Evolutionary conservation across 2,888 invertebrate genomes (phyloP).

Genomic region (Cephalotes varians): DNA sequence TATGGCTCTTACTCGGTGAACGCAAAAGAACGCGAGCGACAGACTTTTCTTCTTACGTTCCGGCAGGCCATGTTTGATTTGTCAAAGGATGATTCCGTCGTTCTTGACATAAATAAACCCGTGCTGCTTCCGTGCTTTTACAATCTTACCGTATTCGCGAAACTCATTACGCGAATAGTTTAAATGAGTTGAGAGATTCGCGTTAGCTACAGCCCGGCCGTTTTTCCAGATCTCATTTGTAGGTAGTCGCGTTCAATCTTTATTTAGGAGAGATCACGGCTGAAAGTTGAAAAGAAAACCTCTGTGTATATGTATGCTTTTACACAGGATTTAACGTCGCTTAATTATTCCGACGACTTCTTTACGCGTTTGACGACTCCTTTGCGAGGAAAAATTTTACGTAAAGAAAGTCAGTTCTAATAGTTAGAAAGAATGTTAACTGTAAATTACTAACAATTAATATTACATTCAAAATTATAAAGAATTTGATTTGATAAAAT

Average conservation of each 20-base stretch:
- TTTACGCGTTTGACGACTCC: neutral
- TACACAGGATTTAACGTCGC: slow-evolving; percentile 18
- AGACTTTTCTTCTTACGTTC: slow-evolving; percentile 58
- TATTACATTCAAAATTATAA: neutral
- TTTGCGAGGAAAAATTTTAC: neutral
- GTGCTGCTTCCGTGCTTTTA: slow-evolving; percentile 36
- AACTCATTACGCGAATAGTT: slow-evolving; percentile 25
- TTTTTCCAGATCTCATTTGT: slow-evolving; percentile 44
- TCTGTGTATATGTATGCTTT: neutral
- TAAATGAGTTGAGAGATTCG: slow-evolving; percentile 32
- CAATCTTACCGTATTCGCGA: slow-evolving; percentile 33
- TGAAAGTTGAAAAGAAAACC: slow-evolving; percentile 40
- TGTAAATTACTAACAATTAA: neutral
- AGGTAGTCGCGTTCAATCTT: slow-evolving; percentile 30
- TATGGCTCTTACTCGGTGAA: slow-evolving; percentile 50
- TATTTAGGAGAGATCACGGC: slow-evolving; percentile 24
- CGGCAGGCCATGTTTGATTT: slow-evolving; percentile 73
- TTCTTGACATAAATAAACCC: slow-evolving; percentile 75
- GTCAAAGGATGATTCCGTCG: slow-evolving; percentile 72
- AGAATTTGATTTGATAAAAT: neutral
- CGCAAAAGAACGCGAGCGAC: slow-evolving; percentile 56
- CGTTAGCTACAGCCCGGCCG: slow-evolving; percentile 27
- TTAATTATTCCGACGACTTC: slow-evolving; percentile 25
- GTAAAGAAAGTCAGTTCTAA: neutral
- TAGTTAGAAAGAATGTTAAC: neutral